Evolutionary conservation across 1,140 invertebrate genomes (phyloP).

Genomic region (Tenebrio molitor): DNA sequence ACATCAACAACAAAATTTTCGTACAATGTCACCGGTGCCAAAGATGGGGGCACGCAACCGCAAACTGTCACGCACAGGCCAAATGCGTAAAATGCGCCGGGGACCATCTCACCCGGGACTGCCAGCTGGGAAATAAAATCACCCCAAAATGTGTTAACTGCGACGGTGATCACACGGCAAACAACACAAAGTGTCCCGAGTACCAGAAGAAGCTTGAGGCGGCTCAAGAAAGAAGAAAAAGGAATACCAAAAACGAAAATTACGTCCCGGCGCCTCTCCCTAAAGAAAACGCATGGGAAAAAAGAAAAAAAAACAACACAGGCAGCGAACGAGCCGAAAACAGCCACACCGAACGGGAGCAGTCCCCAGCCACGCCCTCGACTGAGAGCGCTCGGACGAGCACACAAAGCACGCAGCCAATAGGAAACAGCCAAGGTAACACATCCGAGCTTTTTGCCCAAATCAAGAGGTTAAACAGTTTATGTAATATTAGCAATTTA

Average conservation of each 20-base stretch:
- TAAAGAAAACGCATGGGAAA: background rate
- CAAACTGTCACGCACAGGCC: background rate
- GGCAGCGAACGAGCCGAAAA: no score
- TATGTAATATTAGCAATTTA: background rate
- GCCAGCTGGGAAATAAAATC: background rate
- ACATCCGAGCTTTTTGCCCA: no score
- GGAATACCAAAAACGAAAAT: background rate
- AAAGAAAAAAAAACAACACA: background rate
- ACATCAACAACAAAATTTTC: no score
- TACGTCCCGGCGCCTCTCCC: background rate
- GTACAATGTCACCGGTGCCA: slow-evolving; percentile 1
- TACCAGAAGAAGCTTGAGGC: background rate
- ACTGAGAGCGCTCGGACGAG: no score
- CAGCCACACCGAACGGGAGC: no score
- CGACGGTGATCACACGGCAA: slow-evolving; percentile 3
- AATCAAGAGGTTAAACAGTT: background rate
- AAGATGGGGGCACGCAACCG: background rate
- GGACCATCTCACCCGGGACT: background rate
- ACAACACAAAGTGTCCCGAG: background rate
- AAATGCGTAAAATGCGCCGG: slow-evolving; percentile 22
- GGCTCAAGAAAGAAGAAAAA: background rate
- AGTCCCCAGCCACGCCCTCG: no score
- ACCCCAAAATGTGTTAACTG: background rate
- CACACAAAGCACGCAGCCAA: no score
- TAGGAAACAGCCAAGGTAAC: no score